A percentile compares a stretch with the other conserved stretches of the same genome.
Conservation (phyloP, 2,797 vertebrate species). For the Chrysolophus pictus region DNA sequence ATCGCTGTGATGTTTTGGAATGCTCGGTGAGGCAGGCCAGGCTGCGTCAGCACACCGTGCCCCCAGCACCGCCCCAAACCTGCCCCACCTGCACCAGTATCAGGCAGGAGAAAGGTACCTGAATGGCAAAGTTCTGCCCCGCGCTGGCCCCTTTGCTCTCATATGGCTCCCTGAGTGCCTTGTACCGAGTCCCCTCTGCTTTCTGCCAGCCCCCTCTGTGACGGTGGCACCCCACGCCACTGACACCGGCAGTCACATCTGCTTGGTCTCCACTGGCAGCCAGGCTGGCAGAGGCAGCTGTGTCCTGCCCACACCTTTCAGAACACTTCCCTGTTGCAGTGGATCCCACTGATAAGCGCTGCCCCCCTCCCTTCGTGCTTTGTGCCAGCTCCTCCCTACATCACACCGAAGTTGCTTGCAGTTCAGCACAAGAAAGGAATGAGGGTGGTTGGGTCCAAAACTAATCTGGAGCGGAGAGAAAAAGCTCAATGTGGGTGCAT, state of each 20-base stretch:
- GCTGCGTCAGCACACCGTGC: background rate
- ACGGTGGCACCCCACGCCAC: background rate
- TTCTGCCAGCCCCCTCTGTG: too few species aligned
- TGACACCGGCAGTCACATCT: rapidly evolving
- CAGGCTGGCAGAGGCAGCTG: background rate
- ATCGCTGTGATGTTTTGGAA: too few species aligned
- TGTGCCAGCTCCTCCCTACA: background rate
- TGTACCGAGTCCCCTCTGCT: background rate
- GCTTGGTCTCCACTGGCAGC: background rate
- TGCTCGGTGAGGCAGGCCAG: background rate
- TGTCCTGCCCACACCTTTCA: background rate
- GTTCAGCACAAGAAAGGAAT: constrained; percentile 55
- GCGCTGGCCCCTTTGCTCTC: background rate
- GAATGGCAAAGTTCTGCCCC: background rate
- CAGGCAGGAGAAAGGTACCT: background rate
- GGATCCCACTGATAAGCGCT: background rate
- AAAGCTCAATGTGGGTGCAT: constrained; percentile 34
- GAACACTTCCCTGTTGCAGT: background rate
- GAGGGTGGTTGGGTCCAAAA: constrained; percentile 10
- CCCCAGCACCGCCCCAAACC: background rate
- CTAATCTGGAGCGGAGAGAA: constrained; percentile 22
- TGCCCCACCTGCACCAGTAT: background rate
- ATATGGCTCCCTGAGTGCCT: background rate
- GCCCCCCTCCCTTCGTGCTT: background rate
- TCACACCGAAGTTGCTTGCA: background rate